Evolutionary conservation across 2,797 vertebrate genomes (phyloP), one percentile per base, ranked within the genome.

Genomic region (Pseudomugil gertrudae): DNA sequence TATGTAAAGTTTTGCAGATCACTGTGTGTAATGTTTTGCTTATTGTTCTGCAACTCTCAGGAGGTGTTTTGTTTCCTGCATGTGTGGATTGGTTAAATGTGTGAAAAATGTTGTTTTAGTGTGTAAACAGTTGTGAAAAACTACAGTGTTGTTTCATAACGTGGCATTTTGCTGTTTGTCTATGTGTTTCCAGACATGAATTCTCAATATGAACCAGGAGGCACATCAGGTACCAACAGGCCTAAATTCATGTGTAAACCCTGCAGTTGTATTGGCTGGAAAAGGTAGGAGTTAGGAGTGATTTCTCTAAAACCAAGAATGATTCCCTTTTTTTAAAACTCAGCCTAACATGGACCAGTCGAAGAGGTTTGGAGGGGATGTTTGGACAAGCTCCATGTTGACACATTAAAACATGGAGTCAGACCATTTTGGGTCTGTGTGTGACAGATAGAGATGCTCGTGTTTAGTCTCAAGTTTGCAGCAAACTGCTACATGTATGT

Each of bases 401-500:
- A 67, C 72, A 69, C 74, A 78, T 71, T 81, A 9, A 70, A 15
- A 68, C 66, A 19, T 26, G 72, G 9, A 84, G 43, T 77, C 58
- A 45, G 69, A 80, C 57, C 68, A 63, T 74, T 77, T 69, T 61
- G 48, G 57, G 68, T 74, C 83, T 88, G 77, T 71, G 79, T 72
- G 76, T 9, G 17, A 77, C 74, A 88, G 84, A 87, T 73, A 83
- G 72, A 66, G 66, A 51, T 69, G 68, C 69, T 84, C 69, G 47
- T 70, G 69, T 78, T 83, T 45, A 70, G 52, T 67, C 57, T 84
- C 78, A 84, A 81, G 80, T 85, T 85, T 36, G 43, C 57, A 60
- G 76, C 50, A 64, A 73, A 64, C 63, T 48, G 19, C 62, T 61
- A 9, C 27, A 21, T 35, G 38, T 73, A 53, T 79, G 32, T 27